These are phyloP conservation scores for Pachypanchax playfairii DNA, from an alignment of 2,113 vertebrate genomes.

Conservation along the genomic window DNA sequence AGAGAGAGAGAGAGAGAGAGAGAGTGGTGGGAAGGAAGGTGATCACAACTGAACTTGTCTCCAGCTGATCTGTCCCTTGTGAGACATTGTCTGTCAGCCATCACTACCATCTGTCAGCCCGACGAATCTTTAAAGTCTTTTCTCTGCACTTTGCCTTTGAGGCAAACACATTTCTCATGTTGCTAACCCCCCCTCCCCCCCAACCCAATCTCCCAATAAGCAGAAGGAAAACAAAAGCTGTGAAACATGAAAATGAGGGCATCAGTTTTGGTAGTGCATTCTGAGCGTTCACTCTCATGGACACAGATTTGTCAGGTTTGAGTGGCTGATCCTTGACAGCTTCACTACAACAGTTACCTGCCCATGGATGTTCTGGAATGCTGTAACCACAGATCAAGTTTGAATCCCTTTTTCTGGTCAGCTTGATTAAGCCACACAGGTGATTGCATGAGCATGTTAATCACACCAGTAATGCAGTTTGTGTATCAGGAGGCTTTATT, in stretches of 20 bases:
- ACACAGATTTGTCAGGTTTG: conserved; percentile 73
- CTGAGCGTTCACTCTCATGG: conserved; percentile 45
- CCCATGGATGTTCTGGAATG: conserved; percentile 37
- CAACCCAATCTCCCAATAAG: conserved; percentile 53
- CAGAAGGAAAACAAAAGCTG: conserved; percentile 65
- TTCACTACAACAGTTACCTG: conserved; percentile 57
- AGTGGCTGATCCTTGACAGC: conserved; percentile 61
- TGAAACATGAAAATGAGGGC: conserved; percentile 59
- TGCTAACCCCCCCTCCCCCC: conserved; percentile 19
- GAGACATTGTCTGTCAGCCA: conserved; percentile 67
- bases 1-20: too few species aligned
- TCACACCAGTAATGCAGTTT: conserved; percentile 46
- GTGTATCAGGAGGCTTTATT: conserved; percentile 43
- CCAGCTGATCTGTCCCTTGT: conserved; percentile 54
- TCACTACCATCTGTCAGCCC: conserved; percentile 70
- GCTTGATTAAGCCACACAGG: conserved; percentile 31
- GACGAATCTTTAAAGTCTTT: conserved; percentile 67
- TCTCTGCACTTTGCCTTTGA: conserved; percentile 67
- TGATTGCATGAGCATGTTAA: conserved; percentile 52
- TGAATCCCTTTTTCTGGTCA: conserved; percentile 26
- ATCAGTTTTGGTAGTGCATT: conserved; percentile 62
- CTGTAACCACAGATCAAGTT: conserved; percentile 45
- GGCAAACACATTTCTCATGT: conserved; percentile 70
- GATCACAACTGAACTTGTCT: conserved; percentile 46
- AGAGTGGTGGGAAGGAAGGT: conserved; percentile 21